Evolutionary conservation across 92 coral and sea anemone species (phyloP), one percentile per base, ranked within the genome.

Genomic region (Porites evermanni): DNA sequence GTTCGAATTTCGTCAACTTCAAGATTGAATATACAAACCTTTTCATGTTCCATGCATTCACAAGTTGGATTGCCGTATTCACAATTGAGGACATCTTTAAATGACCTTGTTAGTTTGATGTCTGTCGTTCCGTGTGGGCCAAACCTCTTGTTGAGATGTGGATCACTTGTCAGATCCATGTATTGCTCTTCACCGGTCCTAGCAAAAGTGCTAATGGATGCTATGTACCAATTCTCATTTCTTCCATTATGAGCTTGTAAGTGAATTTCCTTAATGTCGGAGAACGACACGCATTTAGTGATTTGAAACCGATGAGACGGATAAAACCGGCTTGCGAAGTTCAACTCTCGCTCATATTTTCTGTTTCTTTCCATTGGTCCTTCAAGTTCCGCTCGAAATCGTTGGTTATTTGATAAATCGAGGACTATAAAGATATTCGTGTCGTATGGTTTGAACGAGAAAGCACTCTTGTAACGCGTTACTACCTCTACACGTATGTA

Each of bases 51-150:
- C 47, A 19, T 53, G 67, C 72, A 67, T 67, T 67, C 72, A 67
- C 85, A 80, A 68, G 85, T 23, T 68, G 85, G 76, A 53, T 21
- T 69, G 54, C 85, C 85, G 76, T 67, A 67, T 67, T 67, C 72
- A 67, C 72, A 67, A 11, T 67, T 67, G 38, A 21, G 72, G 72
- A 21, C 0, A 13, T 67, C 29, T 67, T 67, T 17, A 20, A 9
- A 17, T 67, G 20, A 17, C 72, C 72, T 13, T 67, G 72, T 19
- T 19, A 67, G 72, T 67, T 67, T 67, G 4, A 67, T 67, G 72
- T 67, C 72, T 80, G 52, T 80, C 72, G 63, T 71, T 63, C 32
- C 82, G 26, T 61, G 8, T 17, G 53, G 64, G n/a, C 24, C 75
- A 52, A 80, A 66, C 84, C 26, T 20, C 76, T 80, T 80, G 72